Base-by-base conservation (phyloP, 2,797 vertebrate genomes). In the Oceanodroma leucorhoa region DNA sequence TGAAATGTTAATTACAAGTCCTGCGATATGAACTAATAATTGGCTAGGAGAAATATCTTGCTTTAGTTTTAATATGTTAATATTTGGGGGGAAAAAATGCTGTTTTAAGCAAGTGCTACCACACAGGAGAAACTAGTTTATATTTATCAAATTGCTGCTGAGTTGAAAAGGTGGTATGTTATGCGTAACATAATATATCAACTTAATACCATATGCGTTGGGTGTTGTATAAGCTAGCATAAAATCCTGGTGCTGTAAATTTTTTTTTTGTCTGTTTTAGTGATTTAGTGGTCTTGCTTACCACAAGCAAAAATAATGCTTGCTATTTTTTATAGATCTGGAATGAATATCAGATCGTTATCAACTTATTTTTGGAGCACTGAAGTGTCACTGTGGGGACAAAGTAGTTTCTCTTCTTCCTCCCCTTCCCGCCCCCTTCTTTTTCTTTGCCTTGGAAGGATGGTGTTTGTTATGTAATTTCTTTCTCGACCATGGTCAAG, bases 371-470 rank as follows among this genome's bases (percentile, higher is more conserved):
- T 86, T 23, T 54, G 32, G 38, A 50, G 81, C 38, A 55, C 41
- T 78, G 70, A 58, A 72, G 54, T 61, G 51, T 65, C 70, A 26
- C 24, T 53, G 77, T 36, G 54, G 40, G 0, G 14, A 57, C 70
- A 62, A 72, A 62, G 34, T 62, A 77, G 34, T 41, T 83, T 53
- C n/a, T 60, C 13, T 54, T 55, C 20, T 23, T 20, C 32, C 16
- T 2, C 10, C 10, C 21, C 3, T 18, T 4, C 14, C 5, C 5
- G 7, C 6, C 2, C 14, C 4, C 17, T 23, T 13, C 30, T 18
- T 65, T 64, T 41, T 46, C 21, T 75, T 87, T 69, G 20, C 24
- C 40, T 54, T 54, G 24, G 14, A 40, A 60, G 21, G 30, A 64
- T 40, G 16, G 16, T 66, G 9, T 70, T 54, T 58, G 17, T 85